Conservation (phyloP, 2,113 vertebrate genomes). For the rabbit (Oryctolagus cuniculus) region mOryCun1.1 NC_091445.1:19374501-19375000, state of each 20-base stretch:
- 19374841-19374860: background rate
- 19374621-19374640: background rate
- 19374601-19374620: background rate
- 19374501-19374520: conserved; percentile 61
- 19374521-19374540: conserved; percentile 78
- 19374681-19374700: background rate
- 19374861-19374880: background rate
- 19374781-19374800: background rate
- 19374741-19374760: background rate
- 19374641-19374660: conserved; percentile 55
- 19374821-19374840: background rate
- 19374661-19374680: background rate
- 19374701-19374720: background rate
- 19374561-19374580: conserved; percentile 1
- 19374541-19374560: conserved; percentile 81
- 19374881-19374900: background rate
- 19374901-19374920: background rate
- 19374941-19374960: background rate
- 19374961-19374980: background rate
- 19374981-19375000: background rate
- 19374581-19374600: conserved; percentile 46
- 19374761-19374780: background rate
- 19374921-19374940: background rate
- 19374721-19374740: too few relatives aligned
- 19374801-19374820: background rate